Conservation (phyloP, 2,888 invertebrate species). For the Nomada fucata region DNA sequence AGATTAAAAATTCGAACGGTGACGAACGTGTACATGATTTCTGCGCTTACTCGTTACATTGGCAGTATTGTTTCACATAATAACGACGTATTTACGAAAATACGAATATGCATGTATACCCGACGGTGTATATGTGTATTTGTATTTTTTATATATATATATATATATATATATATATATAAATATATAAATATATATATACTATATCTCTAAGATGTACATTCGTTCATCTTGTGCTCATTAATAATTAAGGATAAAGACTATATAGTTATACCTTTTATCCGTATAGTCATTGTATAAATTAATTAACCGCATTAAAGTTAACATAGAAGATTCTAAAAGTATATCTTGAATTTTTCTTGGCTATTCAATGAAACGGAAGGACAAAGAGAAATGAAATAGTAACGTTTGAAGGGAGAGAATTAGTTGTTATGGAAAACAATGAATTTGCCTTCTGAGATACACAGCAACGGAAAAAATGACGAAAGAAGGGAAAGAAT, state of each 20-base stretch:
- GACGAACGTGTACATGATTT: slow-evolving; percentile 10
- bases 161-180: slow-evolving; percentile 64
- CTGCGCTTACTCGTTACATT: slow-evolving; percentile 37
- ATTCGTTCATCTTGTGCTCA: slow-evolving; percentile 81
- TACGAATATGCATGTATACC: slow-evolving; percentile 37
- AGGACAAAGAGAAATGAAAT: slow-evolving; percentile 23
- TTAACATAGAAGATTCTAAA: slow-evolving; percentile 63
- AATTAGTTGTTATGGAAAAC: slow-evolving; percentile 17
- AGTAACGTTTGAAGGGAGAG: slow-evolving; percentile 9
- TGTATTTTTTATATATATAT: slow-evolving; percentile 63
- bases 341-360: slow-evolving; percentile 54
- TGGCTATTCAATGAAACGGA: slow-evolving; percentile 30
- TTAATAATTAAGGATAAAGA: slow-evolving; percentile 77
- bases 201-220: slow-evolving; percentile 73
- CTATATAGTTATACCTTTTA: slow-evolving; percentile 60
- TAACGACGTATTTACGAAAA: slow-evolving; percentile 40
- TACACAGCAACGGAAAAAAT: slow-evolving; percentile 6
- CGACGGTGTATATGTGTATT: slow-evolving; percentile 43
- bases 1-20: background rate
- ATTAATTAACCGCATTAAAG: slow-evolving; percentile 63
- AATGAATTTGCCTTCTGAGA: slow-evolving; percentile 37
- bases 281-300: slow-evolving; percentile 67
- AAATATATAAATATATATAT: slow-evolving; percentile 54
- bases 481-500: background rate
- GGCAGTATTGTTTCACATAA: slow-evolving; percentile 54